Evolutionary conservation across 2,888 invertebrate species (phyloP).

Genomic region (Netelia melanura): DNA sequence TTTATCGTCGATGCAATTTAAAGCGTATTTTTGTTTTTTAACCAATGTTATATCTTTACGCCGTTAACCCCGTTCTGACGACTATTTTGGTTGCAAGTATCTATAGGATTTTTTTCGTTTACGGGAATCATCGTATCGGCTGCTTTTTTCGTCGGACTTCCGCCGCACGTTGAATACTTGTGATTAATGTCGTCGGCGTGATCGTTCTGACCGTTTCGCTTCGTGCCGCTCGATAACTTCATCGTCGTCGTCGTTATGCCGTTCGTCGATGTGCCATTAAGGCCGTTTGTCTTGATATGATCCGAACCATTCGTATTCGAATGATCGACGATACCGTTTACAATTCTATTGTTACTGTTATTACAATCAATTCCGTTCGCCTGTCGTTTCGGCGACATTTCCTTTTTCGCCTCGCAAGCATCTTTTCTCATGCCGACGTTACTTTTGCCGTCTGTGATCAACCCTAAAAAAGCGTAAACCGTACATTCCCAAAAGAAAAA

Average conservation of each 20-base stretch:
- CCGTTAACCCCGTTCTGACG: conserved; percentile 63
- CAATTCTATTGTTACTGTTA: conserved; percentile 39
- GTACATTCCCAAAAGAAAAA: conserved; percentile 68
- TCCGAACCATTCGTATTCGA: conserved; percentile 26
- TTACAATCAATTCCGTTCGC: conserved; percentile 71
- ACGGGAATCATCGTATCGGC: conserved; percentile 33
- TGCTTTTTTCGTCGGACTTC: conserved; percentile 55
- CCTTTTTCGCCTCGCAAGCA: conserved; percentile 66
- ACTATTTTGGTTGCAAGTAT: conserved; percentile 51
- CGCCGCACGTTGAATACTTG: conserved; percentile 44
- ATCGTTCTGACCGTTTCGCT: conserved; percentile 20
- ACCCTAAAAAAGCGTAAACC: conserved; percentile 70
- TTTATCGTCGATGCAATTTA: background rate
- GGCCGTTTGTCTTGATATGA: conserved; percentile 23
- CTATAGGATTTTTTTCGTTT: conserved; percentile 23
- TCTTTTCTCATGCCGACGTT: conserved; percentile 54
- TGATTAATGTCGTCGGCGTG: conserved; percentile 35
- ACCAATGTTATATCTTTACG: conserved; percentile 72
- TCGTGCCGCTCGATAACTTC: conserved; percentile 16
- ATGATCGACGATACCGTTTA: conserved; percentile 37
- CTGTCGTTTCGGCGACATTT: conserved; percentile 69
- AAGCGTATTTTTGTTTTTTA: background rate
- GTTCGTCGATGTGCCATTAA: conserved; percentile 31
- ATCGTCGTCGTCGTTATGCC: background rate
- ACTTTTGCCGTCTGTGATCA: conserved; percentile 51